Evolutionary conservation across 2,888 invertebrate genomes (phyloP), one percentile per base, ranked within the genome.

Genomic region (Chrysina gloriosa): DNA sequence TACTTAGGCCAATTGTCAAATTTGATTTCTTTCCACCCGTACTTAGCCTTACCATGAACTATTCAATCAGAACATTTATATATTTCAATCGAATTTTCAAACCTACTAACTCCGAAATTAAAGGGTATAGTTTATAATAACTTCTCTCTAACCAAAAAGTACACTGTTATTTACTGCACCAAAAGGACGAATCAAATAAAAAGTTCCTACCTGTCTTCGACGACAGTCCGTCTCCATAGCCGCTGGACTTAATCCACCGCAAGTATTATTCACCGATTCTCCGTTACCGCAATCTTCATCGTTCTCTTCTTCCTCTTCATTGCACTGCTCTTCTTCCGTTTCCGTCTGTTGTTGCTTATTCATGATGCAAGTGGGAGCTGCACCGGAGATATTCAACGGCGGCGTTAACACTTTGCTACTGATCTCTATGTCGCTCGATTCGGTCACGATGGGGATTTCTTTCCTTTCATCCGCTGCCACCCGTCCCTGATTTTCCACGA

Each of bases 241-340:
- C 25, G 52, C n/a, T 2, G 64, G 14, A 23, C 27, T 65, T 4
- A 50, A 7, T 25, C 50, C 45, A 1, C 56, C 42, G 23, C 65
- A 65, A 2, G 47, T 63, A 23, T 63, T 63, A 5, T 48, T 63
- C 14, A 58, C 36, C 48, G 21, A n/a, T 2, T 16, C 11, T n/a
- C 29, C 23, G 16, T n/a, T 21, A 1, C 42, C 61, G 21, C 61
- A 65, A 11, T 65, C 65, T 42, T 65, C 69, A 0, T 69, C 69
- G 2, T 21, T 39, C 7, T 69, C 65, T 3, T 65, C 65, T 3
- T 65, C 61, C 14, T 47, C 47, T 6, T 69, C 69, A 3, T 61
- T 56, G 29, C 69, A 65, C 16, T 61, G 48, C 2, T 63, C 39
- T 16, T 69, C 65, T 16, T 65, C 69, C 0, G 69, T 42, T 42